These are phyloP conservation scores for Manduca sexta DNA, from an alignment of 1,140 invertebrate species.

Conservation along the genomic window DNA sequence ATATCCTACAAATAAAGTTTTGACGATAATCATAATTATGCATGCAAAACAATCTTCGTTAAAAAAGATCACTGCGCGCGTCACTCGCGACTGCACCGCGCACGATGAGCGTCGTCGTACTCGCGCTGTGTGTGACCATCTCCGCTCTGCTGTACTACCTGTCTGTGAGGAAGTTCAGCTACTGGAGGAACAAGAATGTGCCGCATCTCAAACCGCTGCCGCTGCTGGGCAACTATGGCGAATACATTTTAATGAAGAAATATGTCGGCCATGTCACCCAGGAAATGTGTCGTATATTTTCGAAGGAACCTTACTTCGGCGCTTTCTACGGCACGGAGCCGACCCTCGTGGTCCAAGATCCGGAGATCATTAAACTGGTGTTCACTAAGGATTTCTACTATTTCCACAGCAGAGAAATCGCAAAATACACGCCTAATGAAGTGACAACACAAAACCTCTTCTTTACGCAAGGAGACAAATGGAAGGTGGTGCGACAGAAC, in stretches of 20 bases:
- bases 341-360: constrained; percentile 1
- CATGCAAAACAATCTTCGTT: no score
- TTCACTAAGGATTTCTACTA: constrained; percentile 10
- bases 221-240: constrained; percentile 3
- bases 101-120: not conserved
- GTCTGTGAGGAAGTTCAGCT: not conserved
- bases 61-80: not conserved
- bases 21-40: no score
- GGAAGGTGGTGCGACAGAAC: constrained; percentile 4
- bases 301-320: constrained; percentile 7
- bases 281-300: constrained; percentile 4
- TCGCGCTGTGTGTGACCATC: not conserved
- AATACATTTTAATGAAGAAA: constrained; percentile 6
- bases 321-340: constrained; percentile 10
- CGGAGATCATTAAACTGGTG: constrained; percentile 10
- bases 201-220: not conserved
- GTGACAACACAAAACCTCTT: constrained; percentile 8
- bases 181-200: constrained; percentile 9
- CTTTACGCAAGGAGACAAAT: not conserved
- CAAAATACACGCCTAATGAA: not conserved
- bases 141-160: not conserved
- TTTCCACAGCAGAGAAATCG: constrained; percentile 5
- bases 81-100: not conserved
- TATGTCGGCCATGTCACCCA: not conserved
- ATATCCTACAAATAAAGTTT: no score